Evolutionary conservation across 2,797 vertebrate genomes (phyloP), one percentile per base, ranked within the genome.

Genomic region (Borostomias antarcticus): DNA sequence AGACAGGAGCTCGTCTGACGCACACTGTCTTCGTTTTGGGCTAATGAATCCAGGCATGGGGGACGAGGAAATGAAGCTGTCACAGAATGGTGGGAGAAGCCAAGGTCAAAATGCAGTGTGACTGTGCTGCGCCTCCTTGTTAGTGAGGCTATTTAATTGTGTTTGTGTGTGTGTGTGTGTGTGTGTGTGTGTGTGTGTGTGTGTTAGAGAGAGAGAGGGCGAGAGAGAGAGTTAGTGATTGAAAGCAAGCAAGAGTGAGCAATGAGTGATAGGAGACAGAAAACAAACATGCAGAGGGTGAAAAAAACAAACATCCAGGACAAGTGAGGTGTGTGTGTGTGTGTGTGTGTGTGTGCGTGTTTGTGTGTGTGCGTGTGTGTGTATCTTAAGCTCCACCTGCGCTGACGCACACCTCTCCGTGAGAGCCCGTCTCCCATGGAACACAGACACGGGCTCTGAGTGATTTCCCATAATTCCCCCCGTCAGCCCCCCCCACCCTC

Each of bases 1-100:
- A 70, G 78, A 73, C 73, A 84, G 73, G 75, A 51, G 58, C 81
- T 81, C 81, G 72, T 77, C 68, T 70, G 62, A 78, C 63, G 80
- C 77, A 72, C 75, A 80, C 59, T 75, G 76, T 67, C 73, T 68
- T 72, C 62, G 68, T 68, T 74, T 61, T 67, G 67, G 64, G 74
- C 73, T 82, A 74, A 79, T 45, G 65, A 74, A 77, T 74, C 52
- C 77, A 70, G 79, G 74, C 76, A 74, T 40, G 8, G 61, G 65
- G 68, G 63, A 17, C 23, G 17, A 3, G 64, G 29, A 70, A 47
- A 17, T 23, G 35, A 32, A 35, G 66, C 68, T 68, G 66, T 64
- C 70, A 33, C 59, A 47, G 63, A 53, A 63, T 50, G 29, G 47
- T 71, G 60, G 25, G 10, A 45, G 78, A 71, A 66, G 75, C 70